Evolutionary conservation across 2,113 vertebrate species (phyloP).

Genomic region (Zapornia atra): DNA sequence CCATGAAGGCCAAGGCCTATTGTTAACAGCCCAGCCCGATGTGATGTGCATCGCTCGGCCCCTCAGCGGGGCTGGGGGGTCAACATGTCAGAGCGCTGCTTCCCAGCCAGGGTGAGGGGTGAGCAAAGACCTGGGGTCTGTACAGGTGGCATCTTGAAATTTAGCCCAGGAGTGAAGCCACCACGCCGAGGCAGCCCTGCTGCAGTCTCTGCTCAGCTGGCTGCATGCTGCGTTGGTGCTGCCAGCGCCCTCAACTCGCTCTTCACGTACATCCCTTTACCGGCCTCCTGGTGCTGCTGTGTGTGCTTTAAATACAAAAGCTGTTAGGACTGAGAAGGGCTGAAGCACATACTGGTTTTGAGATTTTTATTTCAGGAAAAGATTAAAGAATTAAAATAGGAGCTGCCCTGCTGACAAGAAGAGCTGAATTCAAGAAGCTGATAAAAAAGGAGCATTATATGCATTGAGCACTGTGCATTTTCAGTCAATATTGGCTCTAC

Average conservation of each 20-base stretch:
- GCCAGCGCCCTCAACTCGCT: background rate
- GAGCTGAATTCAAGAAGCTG: constrained; percentile 63
- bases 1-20: rapidly evolving
- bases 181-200: background rate
- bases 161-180: background rate
- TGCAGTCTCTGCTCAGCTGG: background rate
- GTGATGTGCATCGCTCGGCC: rapidly evolving
- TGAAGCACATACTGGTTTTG: constrained; percentile 57
- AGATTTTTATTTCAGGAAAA: constrained; percentile 65
- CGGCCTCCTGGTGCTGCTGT: background rate
- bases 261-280: background rate
- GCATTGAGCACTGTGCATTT: constrained; percentile 68
- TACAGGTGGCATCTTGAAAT: background rate
- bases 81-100: rapidly evolving
- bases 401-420: constrained; percentile 70
- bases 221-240: background rate
- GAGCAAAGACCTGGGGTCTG: background rate
- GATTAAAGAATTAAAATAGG: constrained; percentile 67
- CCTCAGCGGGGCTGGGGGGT: background rate
- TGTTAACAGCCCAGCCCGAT: background rate
- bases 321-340: constrained; percentile 47
- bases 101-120: rapidly evolving
- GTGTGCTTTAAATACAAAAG: background rate
- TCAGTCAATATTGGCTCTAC: constrained; percentile 63
- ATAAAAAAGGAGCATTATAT: constrained; percentile 72